These are phyloP conservation scores for Arctia plantaginis DNA, from an alignment of 2,888 invertebrate species.

Conservation along the genomic window DNA sequence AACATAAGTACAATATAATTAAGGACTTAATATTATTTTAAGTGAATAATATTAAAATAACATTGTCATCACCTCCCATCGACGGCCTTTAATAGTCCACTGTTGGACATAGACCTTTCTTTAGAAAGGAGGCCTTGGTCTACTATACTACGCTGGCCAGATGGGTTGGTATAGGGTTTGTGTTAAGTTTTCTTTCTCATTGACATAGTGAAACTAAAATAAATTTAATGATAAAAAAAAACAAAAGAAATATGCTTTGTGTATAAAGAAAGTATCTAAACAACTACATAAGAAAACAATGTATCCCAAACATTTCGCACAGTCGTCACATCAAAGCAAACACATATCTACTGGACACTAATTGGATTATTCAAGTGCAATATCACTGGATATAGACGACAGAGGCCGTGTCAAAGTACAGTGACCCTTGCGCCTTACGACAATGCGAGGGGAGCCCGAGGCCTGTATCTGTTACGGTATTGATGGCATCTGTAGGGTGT, in stretches of 20 bases:
- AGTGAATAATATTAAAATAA: too few relatives aligned
- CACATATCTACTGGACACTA: slow-evolving; percentile 67
- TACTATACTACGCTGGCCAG: too few relatives aligned
- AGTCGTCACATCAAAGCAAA: slow-evolving; percentile 66
- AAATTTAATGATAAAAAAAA: neutral
- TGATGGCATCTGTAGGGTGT: slow-evolving; percentile 30
- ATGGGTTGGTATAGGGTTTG: too few relatives aligned
- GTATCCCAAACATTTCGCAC: slow-evolving; percentile 22
- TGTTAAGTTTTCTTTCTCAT: too few relatives aligned
- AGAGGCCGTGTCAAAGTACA: slow-evolving; percentile 70
- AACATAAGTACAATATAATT: too few relatives aligned
- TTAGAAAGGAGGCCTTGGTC: too few relatives aligned
- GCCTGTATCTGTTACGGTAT: slow-evolving; percentile 41
- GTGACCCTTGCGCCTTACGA: slow-evolving; percentile 74
- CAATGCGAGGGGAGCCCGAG: slow-evolving; percentile 52
- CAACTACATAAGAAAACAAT: slow-evolving; percentile 18
- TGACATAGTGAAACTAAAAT: too few relatives aligned
- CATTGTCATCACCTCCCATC: too few relatives aligned
- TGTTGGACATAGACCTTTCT: too few relatives aligned
- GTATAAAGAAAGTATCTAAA: too few relatives aligned
- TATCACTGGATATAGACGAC: slow-evolving; percentile 77
- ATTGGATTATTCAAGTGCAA: slow-evolving; percentile 79
- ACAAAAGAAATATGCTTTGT: neutral
- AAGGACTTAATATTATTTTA: too few relatives aligned
- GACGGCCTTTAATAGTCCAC: too few relatives aligned